Percentiles rank a stretch among this genome's conserved stretches.
These are phyloP conservation scores for Gavia stellata DNA, from an alignment of 2,113 vertebrate species.

Conservation along the genomic window DNA sequence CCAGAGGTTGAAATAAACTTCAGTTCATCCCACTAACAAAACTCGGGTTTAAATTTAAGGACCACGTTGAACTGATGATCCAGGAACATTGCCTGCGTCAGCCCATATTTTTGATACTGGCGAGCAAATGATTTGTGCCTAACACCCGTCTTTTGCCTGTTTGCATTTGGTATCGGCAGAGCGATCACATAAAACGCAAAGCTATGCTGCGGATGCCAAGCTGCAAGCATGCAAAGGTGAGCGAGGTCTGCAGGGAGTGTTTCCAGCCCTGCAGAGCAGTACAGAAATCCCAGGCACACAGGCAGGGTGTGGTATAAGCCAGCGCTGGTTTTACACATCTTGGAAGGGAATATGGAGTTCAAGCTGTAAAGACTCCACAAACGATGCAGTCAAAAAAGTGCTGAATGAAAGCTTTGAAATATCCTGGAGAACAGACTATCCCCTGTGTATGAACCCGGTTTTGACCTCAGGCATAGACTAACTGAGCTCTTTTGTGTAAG, in stretches of 20 bases:
- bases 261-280: not conserved
- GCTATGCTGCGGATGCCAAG: not conserved
- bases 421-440: not conserved
- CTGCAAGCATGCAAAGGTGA: not conserved
- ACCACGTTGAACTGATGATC: not conserved
- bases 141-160: not conserved
- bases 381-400: not conserved
- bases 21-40: not conserved
- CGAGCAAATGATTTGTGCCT: not conserved
- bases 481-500: constrained; percentile 5
- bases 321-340: not conserved
- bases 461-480: not conserved
- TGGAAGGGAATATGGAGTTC: not conserved
- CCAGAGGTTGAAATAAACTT: not conserved
- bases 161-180: not conserved
- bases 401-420: constrained; percentile 40
- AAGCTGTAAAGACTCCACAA: not conserved
- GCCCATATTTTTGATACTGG: not conserved
- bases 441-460: not conserved
- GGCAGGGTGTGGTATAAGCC: not conserved
- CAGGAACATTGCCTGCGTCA: not conserved
- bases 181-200: not conserved
- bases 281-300: not conserved
- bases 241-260: accelerated
- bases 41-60: not conserved